Evolutionary conservation across 2,113 vertebrate species (phyloP).

Genomic region (Thomomys bottae): DNA sequence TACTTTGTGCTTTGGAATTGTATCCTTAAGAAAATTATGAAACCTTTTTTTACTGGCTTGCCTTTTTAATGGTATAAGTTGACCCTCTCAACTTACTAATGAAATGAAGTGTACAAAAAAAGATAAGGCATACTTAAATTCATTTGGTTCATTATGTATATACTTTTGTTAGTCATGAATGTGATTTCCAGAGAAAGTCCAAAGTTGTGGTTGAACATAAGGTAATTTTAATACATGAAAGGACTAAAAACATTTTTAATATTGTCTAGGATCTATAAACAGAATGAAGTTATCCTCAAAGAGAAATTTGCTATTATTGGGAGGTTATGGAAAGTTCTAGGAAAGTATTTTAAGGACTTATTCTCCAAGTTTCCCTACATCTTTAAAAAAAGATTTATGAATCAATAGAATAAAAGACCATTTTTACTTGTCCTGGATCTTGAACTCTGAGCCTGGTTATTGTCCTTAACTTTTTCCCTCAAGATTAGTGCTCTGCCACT

Average conservation of each 20-base stretch:
- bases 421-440: too few species aligned
- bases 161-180: neutral
- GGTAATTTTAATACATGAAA: slow-evolving; percentile 46
- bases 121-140: neutral
- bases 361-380: slow-evolving; percentile 62
- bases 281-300: slow-evolving; percentile 73
- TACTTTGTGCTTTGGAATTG: neutral
- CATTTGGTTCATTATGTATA: slow-evolving; percentile 56
- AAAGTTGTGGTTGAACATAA: slow-evolving; percentile 59
- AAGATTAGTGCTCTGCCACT: too few species aligned
- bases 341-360: slow-evolving; percentile 73
- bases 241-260: slow-evolving; percentile 68
- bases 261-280: slow-evolving; percentile 66
- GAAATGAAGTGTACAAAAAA: slow-evolving; percentile 31
- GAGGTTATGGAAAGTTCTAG: slow-evolving; percentile 72
- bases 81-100: slow-evolving; percentile 3
- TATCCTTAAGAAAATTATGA: slow-evolving; percentile 20
- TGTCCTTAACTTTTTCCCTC: too few species aligned
- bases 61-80: slow-evolving; percentile 40
- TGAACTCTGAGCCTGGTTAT: too few species aligned
- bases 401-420: slow-evolving; percentile 15
- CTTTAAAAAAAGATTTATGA: slow-evolving; percentile 52
- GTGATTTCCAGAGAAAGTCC: slow-evolving; percentile 64
- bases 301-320: slow-evolving; percentile 68
- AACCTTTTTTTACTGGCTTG: neutral